These are phyloP conservation scores for Otus sunia DNA, from an alignment of 2,113 vertebrate genomes.

Conservation along the genomic window DNA sequence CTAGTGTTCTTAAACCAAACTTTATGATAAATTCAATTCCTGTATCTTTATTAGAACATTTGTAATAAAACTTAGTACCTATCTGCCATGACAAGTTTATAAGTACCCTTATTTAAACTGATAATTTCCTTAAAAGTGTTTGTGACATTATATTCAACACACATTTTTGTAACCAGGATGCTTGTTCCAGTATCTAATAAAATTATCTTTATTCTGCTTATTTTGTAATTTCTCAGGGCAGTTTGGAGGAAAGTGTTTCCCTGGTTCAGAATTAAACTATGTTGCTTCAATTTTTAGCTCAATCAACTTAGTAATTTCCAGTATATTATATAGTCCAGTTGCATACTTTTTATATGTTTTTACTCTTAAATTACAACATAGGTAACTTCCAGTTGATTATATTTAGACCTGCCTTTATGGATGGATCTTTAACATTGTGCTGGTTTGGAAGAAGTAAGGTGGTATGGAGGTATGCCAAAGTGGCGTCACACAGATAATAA, in stretches of 20 bases:
- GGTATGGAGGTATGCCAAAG: no score
- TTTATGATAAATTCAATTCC: not conserved
- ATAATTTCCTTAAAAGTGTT: not conserved
- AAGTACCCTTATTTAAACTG: not conserved
- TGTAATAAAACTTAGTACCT: not conserved
- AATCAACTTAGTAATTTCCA: not conserved
- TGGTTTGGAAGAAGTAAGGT: not conserved
- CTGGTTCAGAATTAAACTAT: not conserved
- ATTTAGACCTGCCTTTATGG: not conserved
- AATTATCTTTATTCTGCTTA: not conserved
- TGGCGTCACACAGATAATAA: no score
- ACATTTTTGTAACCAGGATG: not conserved
- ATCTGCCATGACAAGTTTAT: not conserved
- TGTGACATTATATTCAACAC: not conserved
- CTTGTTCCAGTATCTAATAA: not conserved
- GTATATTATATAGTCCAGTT: not conserved
- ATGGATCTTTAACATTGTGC: not conserved
- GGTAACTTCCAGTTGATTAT: not conserved
- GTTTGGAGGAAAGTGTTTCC: not conserved
- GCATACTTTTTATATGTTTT: not conserved
- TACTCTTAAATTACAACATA: not conserved
- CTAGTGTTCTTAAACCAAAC: not conserved
- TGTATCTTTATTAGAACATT: not conserved
- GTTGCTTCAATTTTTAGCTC: not conserved
- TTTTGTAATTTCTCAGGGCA: not conserved